Percentiles rank a stretch among this genome's conserved stretches.
phyloP scores from a whole-genome alignment of 2,113 vertebrate genomes.

The Sula dactylatra region DNA sequence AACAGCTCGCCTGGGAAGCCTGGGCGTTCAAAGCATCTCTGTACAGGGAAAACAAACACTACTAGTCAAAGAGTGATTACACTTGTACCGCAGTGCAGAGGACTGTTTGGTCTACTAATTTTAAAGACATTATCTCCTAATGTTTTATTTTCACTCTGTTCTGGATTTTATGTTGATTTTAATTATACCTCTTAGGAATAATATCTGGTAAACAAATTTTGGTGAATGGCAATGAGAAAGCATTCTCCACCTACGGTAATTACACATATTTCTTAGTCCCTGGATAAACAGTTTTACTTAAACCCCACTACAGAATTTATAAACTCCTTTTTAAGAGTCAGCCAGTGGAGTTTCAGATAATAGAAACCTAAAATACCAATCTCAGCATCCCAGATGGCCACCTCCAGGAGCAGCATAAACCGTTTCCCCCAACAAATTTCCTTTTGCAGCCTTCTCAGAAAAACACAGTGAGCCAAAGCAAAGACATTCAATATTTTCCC shows the following conservation, averaged over 20 bases:
- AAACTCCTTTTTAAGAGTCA: constrained; percentile 14
- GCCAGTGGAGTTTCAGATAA: constrained; percentile 27
- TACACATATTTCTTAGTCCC: constrained; percentile 52
- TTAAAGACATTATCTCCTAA: constrained; percentile 50
- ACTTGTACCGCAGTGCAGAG: neutral
- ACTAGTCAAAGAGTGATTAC: neutral
- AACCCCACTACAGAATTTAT: constrained; percentile 6
- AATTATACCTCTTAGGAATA: constrained; percentile 68
- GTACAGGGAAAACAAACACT: neutral
- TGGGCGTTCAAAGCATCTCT: constrained; percentile 7
- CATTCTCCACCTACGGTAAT: constrained; percentile 48
- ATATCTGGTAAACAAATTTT: constrained; percentile 50
- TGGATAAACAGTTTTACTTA: constrained; percentile 48
- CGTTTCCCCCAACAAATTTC: neutral
- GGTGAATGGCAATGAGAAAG: constrained; percentile 24
- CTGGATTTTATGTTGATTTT: constrained; percentile 63
- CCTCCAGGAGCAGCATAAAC: neutral
- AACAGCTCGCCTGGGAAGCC: neutral
- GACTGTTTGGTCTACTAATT: constrained; percentile 18
- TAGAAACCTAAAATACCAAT: constrained; percentile 23
- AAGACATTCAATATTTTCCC: neutral
- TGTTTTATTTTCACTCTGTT: constrained; percentile 50
- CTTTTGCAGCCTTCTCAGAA: neutral
- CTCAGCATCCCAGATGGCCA: constrained; percentile 20
- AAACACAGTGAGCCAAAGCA: neutral